Conservation (phyloP, 2,888 invertebrate species). For the Drosophila merina region DNA sequence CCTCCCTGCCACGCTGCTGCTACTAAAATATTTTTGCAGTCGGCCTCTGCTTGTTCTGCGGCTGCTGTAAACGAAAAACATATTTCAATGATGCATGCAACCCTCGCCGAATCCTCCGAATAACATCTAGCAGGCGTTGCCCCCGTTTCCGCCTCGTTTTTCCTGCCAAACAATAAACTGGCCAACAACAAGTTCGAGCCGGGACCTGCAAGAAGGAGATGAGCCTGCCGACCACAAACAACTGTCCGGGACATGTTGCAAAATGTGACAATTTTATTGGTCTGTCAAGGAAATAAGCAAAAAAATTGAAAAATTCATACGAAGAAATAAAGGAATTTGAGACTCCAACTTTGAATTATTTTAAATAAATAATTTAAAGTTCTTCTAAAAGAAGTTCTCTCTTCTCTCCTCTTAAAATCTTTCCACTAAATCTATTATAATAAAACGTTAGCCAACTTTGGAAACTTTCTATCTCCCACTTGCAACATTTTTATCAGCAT, state of each 20-base stretch:
- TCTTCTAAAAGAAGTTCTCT: too few relatives aligned
- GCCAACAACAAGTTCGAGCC: conserved; percentile 46
- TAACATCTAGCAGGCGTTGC: conserved; percentile 49
- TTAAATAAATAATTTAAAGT: too few relatives aligned
- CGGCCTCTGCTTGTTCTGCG: conserved; percentile 37
- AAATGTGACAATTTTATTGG: conserved; percentile 77
- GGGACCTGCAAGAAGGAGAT: conserved; percentile 20
- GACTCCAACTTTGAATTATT: neutral
- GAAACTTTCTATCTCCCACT: conserved; percentile 20
- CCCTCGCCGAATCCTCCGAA: conserved; percentile 12
- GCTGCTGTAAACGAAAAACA: conserved; percentile 53
- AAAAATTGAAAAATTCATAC: conserved; percentile 7
- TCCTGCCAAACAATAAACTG: conserved; percentile 47
- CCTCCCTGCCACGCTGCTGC: neutral
- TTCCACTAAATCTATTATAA: conserved; percentile 22
- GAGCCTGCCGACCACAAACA: conserved; percentile 49
- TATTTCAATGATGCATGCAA: conserved; percentile 68
- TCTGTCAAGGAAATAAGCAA: conserved; percentile 47
- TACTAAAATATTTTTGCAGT: conserved; percentile 46
- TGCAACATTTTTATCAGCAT: conserved; percentile 23
- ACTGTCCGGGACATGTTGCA: conserved; percentile 66
- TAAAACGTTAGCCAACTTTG: conserved; percentile 6
- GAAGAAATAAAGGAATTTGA: neutral
- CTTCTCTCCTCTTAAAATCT: neutral
- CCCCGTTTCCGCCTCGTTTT: neutral